Evolutionary conservation across 2,113 vertebrate species (phyloP), one percentile per base, ranked within the genome.

Genomic region (Gymnocephalus cernua): DNA sequence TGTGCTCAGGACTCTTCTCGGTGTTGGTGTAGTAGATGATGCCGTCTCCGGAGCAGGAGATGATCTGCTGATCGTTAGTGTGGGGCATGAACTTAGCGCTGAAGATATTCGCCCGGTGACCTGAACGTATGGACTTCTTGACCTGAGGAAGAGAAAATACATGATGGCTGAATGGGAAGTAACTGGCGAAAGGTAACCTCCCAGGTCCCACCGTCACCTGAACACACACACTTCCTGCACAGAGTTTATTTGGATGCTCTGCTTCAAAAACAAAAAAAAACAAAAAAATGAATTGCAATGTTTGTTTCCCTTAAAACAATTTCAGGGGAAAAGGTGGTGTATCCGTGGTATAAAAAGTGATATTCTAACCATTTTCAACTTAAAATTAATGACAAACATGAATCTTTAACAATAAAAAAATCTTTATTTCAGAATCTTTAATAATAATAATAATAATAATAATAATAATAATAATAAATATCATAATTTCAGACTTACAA

Each of bases 21-120:
- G 97, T 95, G 87, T 98, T 96, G 2, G 98, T 99, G 95, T 97
- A 99, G 95, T 96, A 99, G 93, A 99, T 99, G 18, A 99, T 96
- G 86, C 98, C 98, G 11, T 99, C 98, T 77, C 98, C 98, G 0
- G 98, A 99, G 91, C 98, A 99, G 71, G 98, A 99, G 77, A 99
- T 93, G 86, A 99, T 98, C 94, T 99, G 97, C 84, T 97, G 97
- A 89, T 99, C 97, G 77, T 96, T 98, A 59, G 98, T 99, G 89
- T 97, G 97, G 0, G 98, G 98, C 91, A 99, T 95, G 93, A 99
- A 99, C 91, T 99, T 99, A 21, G 98, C 98, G 68, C 98, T 99
- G 94, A 99, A 99, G 94, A 99, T 99, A 80, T 99, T 99, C 72
- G 98, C 97, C 86, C 98, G 96, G 76, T 99, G 98, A 85, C 98